Percentiles rank a stretch among this genome's conserved stretches.
Evolutionary conservation across 2,797 vertebrate genomes (phyloP).

Genomic region (Champsocephalus gunnari): DNA sequence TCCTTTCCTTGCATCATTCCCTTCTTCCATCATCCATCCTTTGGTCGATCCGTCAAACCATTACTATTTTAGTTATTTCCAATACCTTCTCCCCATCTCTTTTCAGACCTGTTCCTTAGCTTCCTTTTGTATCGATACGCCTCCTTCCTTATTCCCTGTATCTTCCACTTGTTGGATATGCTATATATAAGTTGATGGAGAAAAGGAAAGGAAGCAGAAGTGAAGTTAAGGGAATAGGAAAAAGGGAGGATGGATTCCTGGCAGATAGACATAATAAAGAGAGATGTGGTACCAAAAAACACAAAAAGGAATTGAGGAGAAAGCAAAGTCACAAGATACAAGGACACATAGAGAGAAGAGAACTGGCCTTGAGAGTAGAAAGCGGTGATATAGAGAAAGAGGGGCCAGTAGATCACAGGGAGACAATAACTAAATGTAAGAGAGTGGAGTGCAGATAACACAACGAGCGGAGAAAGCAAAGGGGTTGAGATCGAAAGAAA

Average conservation of each 20-base stretch:
- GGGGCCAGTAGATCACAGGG: slow-evolving; percentile 50
- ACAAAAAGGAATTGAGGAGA: slow-evolving; percentile 27
- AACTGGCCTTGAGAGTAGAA: slow-evolving; percentile 27
- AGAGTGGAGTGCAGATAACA: slow-evolving; percentile 51
- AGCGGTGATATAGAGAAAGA: slow-evolving; percentile 44
- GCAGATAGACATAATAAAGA: slow-evolving; percentile 33
- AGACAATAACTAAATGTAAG: slow-evolving; percentile 55
- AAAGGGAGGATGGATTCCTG: slow-evolving; percentile 24
- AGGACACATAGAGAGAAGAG: slow-evolving; percentile 16
- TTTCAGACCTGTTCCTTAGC: too few species aligned
- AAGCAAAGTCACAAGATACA: slow-evolving; percentile 23
- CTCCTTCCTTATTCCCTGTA: too few species aligned
- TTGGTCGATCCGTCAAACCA: too few species aligned
- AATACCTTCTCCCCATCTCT: too few species aligned
- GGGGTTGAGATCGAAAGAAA: slow-evolving; percentile 7
- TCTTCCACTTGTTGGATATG: too few species aligned
- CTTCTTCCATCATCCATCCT: neutral
- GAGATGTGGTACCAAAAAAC: slow-evolving; percentile 39
- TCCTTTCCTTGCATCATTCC: neutral
- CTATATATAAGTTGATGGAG: neutral
- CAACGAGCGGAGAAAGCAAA: slow-evolving; percentile 45
- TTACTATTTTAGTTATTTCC: too few species aligned
- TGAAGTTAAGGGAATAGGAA: slow-evolving; percentile 26
- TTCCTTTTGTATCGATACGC: too few species aligned
- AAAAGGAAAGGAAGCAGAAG: slow-evolving; percentile 19